phyloP scores from a whole-genome alignment of 2,888 invertebrate genomes.

The Tachina fera region DNA sequence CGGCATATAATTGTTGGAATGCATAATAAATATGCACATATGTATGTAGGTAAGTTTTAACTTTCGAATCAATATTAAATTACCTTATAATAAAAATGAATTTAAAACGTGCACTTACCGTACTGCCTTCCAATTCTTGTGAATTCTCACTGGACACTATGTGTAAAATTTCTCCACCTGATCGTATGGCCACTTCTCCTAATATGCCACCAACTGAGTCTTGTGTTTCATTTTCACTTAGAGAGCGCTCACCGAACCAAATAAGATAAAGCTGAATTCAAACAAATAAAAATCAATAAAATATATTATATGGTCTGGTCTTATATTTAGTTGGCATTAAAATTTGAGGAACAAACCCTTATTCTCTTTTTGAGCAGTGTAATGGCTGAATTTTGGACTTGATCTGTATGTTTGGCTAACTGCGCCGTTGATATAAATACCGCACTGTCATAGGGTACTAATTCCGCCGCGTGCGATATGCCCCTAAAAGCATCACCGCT shows the following conservation, averaged over 20 bases:
- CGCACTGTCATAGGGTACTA: constrained; percentile 86
- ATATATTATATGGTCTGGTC: neutral
- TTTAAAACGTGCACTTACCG: constrained; percentile 76
- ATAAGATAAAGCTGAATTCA: constrained; percentile 82
- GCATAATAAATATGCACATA: constrained; percentile 42
- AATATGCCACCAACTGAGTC: constrained; percentile 82
- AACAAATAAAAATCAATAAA: neutral
- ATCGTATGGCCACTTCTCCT: constrained; percentile 82
- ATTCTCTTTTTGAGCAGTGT: constrained; percentile 83
- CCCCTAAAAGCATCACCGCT: constrained; percentile 86
- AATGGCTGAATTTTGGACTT: constrained; percentile 83
- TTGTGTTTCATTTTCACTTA: constrained; percentile 82
- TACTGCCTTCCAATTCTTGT: constrained; percentile 80
- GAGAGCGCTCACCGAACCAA: constrained; percentile 83
- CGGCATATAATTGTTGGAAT: constrained; percentile 32
- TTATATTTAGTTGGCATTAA: constrained; percentile 34
- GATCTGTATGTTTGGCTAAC: constrained; percentile 84
- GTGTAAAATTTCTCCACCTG: constrained; percentile 83
- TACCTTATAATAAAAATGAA: constrained; percentile 13
- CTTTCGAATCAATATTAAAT: constrained; percentile 64
- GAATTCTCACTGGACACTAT: constrained; percentile 81
- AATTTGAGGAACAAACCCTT: constrained; percentile 77
- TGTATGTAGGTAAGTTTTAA: constrained; percentile 45
- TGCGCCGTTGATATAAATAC: constrained; percentile 86
- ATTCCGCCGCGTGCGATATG: constrained; percentile 85